Evolutionary conservation across 2,888 invertebrate genomes (phyloP), one percentile per base, ranked within the genome.

Genomic region (Drosophila heteroneura): DNA sequence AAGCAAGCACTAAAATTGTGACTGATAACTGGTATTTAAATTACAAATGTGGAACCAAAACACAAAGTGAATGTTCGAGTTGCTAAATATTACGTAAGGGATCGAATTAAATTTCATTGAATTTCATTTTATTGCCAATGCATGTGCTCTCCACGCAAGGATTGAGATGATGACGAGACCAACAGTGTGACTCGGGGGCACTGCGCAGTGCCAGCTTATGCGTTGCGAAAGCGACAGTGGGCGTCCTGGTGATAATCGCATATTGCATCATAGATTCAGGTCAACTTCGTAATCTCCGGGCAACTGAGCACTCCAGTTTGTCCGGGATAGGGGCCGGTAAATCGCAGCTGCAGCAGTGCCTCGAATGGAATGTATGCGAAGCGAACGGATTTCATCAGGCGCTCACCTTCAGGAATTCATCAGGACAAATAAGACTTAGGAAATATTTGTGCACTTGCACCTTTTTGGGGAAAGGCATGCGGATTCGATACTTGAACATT

Each of bases 201-300:
- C 14, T 35, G 33, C 14, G 14, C 14, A 35, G 33, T 33, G 64
- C 69, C 22, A 14, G 22, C 7, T 44, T 44, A 14, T 44, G 10
- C 12, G n/a, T 44, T 22, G n/a, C 44, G 6, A 22, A 35, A 44
- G 6, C 47, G 52, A 7, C 81, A 78, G 0, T 75, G 54, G 1
- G 44, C 52, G 26, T 82, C 72, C 12, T 82, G 82, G 26, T 79
- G 79, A 28, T 82, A 76, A 0, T 30, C 30, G 19, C 70, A 73
- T 1, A 73, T 30, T 3, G 26, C 26, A 47, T 81, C 82, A 22
- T 51, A 75, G 6, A 82, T 52, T 79, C 82, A 78, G 32, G 64
- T 0, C 10, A 41, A 70, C 12, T 5, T 14, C 37, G 68, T 56
- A 28, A 81, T 22, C 41, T 71, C 63, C 0, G 69, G 71, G 0